These are phyloP conservation scores for Sclerodermus sp. DNA, from an alignment of 2,888 invertebrate species.

Conservation along the genomic window DNA sequence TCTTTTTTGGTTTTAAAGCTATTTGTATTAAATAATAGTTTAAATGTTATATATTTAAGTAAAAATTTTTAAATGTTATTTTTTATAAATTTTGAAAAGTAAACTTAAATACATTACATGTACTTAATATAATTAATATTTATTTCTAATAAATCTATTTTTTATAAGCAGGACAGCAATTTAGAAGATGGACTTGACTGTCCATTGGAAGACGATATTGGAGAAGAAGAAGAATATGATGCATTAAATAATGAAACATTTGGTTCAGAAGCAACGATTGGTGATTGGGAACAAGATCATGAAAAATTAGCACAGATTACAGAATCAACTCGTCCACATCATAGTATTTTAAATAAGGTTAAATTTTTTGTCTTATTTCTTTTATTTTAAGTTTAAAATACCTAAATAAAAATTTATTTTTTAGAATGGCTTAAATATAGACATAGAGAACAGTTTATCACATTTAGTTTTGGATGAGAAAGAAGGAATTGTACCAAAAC, in stretches of 20 bases:
- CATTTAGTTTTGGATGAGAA: slow-evolving; percentile 65
- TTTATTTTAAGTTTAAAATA: background rate
- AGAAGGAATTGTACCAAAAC: slow-evolving; percentile 57
- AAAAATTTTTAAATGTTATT: background rate
- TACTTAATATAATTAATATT: no score
- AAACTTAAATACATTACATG: background rate
- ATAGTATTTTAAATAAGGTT: slow-evolving; percentile 31
- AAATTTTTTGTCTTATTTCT: background rate
- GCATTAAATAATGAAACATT: slow-evolving; percentile 92
- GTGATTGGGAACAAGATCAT: slow-evolving; percentile 76
- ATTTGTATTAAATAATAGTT: no score
- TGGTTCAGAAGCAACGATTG: slow-evolving; percentile 72
- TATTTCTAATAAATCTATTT: background rate
- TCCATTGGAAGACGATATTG: slow-evolving; percentile 61
- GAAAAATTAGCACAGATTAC: slow-evolving; percentile 68
- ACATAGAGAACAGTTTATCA: slow-evolving; percentile 62
- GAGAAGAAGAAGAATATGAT: slow-evolving; percentile 83
- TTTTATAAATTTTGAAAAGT: background rate
- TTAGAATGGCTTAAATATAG: slow-evolving; percentile 44
- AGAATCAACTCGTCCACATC: slow-evolving; percentile 57
- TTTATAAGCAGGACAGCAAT: slow-evolving; percentile 21
- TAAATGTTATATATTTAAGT: background rate
- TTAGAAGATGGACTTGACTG: slow-evolving; percentile 51
- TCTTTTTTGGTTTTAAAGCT: no score
- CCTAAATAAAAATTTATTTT: background rate